A percentile compares a stretch with the other conserved stretches of the same genome.
phyloP scores from a whole-genome alignment of 2,113 vertebrate species.

The Platysternon megacephalum region DNA sequence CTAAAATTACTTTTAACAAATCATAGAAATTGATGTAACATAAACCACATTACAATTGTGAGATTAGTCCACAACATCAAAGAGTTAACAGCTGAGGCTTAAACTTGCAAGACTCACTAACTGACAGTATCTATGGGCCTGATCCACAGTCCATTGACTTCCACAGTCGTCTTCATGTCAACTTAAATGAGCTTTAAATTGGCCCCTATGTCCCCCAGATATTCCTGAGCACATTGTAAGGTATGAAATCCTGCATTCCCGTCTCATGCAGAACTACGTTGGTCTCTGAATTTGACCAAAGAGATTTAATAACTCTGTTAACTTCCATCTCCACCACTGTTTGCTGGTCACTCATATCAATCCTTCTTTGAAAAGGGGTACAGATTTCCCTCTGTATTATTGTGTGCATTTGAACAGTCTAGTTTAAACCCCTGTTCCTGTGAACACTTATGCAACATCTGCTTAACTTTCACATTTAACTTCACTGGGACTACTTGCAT shows the following conservation, averaged over 20 bases:
- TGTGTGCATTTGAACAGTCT: background rate
- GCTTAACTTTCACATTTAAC: background rate
- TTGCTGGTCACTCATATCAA: background rate
- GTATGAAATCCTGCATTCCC: background rate
- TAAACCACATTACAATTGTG: background rate
- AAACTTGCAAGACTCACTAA: background rate
- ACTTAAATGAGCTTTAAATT: background rate
- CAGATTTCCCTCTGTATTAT: background rate
- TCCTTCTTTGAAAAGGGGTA: background rate
- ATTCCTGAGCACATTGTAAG: background rate
- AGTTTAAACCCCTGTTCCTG: background rate
- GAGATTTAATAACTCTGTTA: background rate
- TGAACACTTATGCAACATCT: rapidly evolving
- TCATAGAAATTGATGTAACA: slow-evolving; percentile 25
- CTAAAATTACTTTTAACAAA: slow-evolving; percentile 70
- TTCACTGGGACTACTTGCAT: background rate
- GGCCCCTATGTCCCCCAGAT: background rate
- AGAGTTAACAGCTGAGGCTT: rapidly evolving
- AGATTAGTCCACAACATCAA: background rate
- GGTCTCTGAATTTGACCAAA: background rate
- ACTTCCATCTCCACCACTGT: background rate
- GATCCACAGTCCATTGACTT: rapidly evolving
- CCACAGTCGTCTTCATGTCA: rapidly evolving
- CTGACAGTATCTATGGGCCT: background rate
- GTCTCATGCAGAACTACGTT: background rate